Percentiles rank a stretch among this genome's conserved stretches.
phyloP scores from a whole-genome alignment of 2,888 invertebrate genomes.

The Polydesmus complanatus region DNA sequence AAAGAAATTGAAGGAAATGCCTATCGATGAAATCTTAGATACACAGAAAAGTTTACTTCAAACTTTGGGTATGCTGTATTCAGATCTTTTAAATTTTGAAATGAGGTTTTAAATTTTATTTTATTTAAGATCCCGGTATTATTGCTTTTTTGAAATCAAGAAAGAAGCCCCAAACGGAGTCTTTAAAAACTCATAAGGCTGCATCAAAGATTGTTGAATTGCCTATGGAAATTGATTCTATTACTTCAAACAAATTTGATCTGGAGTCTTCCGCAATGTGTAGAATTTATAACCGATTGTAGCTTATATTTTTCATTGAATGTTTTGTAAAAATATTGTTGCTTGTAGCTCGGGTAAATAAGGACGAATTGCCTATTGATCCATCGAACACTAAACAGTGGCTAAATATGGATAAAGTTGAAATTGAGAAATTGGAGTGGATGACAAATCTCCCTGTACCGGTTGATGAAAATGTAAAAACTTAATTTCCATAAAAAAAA shows the following conservation, averaged over 20 bases:
- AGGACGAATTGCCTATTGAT: constrained; percentile 23
- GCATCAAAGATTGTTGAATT: not conserved
- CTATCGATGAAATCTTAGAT: constrained; percentile 54
- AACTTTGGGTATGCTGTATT: constrained; percentile 39
- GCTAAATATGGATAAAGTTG: constrained; percentile 32
- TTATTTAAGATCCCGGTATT: not conserved
- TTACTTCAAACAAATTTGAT: constrained; percentile 9
- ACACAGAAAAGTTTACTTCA: constrained; percentile 55
- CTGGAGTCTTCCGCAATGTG: no score
- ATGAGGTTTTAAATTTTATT: no score
- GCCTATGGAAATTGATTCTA: not conserved
- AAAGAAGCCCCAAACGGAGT: not conserved
- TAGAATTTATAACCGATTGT: no score
- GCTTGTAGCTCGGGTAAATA: no score
- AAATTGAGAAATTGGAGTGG: constrained; percentile 34
- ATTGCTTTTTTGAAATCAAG: constrained; percentile 2
- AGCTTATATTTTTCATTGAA: no score
- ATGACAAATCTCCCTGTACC: constrained; percentile 29
- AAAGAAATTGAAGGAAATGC: constrained; percentile 50
- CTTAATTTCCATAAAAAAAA: not conserved
- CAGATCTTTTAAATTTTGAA: no score
- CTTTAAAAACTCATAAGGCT: not conserved
- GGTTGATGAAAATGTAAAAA: not conserved
- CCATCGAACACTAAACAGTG: constrained; percentile 22
- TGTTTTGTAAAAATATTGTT: no score